These are phyloP conservation scores for Lysandra coridon DNA, from an alignment of 2,888 invertebrate species.

Conservation along the genomic window DNA sequence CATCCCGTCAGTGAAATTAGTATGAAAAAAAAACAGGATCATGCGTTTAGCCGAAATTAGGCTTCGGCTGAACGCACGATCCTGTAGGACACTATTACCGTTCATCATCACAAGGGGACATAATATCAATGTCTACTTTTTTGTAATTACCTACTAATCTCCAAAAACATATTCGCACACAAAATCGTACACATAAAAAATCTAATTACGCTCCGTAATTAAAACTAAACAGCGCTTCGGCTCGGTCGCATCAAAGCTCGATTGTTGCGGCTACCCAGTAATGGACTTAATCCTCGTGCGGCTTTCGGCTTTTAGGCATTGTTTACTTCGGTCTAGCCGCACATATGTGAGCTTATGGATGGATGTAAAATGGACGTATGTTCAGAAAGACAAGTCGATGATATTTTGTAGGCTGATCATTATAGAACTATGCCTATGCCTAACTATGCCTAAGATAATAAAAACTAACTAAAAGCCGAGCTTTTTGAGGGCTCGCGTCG, in stretches of 20 bases:
- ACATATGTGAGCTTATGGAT: slow-evolving; percentile 19
- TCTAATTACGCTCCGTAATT: slow-evolving; percentile 25
- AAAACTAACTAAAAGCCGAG: too few species aligned
- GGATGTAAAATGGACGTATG: not conserved
- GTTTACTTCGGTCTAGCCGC: slow-evolving; percentile 61
- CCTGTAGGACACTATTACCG: too few species aligned
- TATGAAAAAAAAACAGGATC: too few species aligned
- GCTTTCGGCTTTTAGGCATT: slow-evolving; percentile 77
- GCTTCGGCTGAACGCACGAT: too few species aligned
- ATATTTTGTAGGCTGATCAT: not conserved
- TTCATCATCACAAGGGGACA: too few species aligned
- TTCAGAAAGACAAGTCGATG: not conserved
- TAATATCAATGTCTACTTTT: too few species aligned
- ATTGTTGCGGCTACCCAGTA: slow-evolving; percentile 68
- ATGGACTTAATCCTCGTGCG: slow-evolving; percentile 76
- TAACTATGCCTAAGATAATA: too few species aligned
- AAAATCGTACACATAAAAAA: not conserved
- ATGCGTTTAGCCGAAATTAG: too few species aligned
- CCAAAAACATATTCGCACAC: not conserved
- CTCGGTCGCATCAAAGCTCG: slow-evolving; percentile 45
- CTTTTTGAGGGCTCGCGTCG: too few species aligned
- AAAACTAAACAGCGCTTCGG: slow-evolving; percentile 36
- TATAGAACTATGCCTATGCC: too few species aligned
- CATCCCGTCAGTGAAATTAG: too few species aligned
- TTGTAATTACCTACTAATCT: not conserved